phyloP scores from a whole-genome alignment of 2,888 invertebrate species.

The Andrena hattorfiana region DNA sequence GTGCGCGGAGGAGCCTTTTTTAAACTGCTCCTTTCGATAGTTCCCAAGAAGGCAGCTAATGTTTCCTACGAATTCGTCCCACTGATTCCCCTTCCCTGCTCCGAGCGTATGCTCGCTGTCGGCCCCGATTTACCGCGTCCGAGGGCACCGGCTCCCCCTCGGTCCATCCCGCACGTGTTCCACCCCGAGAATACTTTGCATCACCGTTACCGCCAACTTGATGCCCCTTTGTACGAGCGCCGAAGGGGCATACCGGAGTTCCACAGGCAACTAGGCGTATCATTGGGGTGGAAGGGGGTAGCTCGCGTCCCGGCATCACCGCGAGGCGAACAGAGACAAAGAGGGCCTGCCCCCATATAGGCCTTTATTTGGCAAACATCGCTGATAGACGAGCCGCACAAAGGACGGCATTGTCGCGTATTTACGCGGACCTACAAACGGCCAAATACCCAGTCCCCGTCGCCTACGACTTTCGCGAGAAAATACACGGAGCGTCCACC shows the following conservation, averaged over 20 bases:
- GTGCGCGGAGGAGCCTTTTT: no score
- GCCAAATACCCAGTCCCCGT: conserved; percentile 62
- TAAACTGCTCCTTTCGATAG: neutral
- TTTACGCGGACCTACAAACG: conserved; percentile 74
- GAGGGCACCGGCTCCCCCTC: conserved; percentile 49
- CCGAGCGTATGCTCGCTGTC: conserved; percentile 80
- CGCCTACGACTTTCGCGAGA: conserved; percentile 48
- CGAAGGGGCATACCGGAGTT: conserved; percentile 81
- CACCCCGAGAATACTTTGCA: conserved; percentile 80
- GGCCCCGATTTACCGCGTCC: conserved; percentile 70
- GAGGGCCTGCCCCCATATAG: conserved; percentile 69
- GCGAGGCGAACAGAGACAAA: conserved; percentile 69
- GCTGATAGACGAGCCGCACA: conserved; percentile 75
- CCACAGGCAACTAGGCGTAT: conserved; percentile 85
- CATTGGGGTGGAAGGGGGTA: conserved; percentile 72
- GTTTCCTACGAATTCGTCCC: conserved; percentile 33
- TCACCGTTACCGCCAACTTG: conserved; percentile 76
- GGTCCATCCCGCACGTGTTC: conserved; percentile 80
- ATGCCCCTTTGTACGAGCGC: conserved; percentile 70
- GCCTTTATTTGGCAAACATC: conserved; percentile 84
- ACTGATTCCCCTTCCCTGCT: conserved; percentile 17
- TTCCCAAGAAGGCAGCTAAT: conserved; percentile 10
- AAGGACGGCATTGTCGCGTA: conserved; percentile 74
- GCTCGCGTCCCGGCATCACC: conserved; percentile 69
- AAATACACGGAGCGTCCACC: conserved; percentile 40